A percentile compares a stretch with the other conserved stretches of the same genome.
phyloP scores from a whole-genome alignment of 2,888 invertebrate species.

The Isoperla grammatica region DNA sequence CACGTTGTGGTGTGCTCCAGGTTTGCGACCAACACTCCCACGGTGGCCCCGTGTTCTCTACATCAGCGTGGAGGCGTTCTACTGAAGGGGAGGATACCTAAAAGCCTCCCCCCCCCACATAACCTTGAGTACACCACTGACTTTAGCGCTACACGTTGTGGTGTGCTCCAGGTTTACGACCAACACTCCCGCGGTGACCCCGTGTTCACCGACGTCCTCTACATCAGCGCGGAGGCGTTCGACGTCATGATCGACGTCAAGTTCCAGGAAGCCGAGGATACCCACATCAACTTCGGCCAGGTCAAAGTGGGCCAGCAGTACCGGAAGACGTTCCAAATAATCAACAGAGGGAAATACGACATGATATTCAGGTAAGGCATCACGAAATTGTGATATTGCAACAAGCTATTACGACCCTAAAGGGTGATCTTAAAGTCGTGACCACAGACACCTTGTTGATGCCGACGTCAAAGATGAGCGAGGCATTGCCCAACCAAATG shows the following conservation, averaged over 20 bases:
- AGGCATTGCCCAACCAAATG: too few species aligned
- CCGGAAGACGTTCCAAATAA: slow-evolving; percentile 46
- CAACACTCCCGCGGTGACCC: slow-evolving; percentile 34
- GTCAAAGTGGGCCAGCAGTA: slow-evolving; percentile 52
- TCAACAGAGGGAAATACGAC: slow-evolving; percentile 54
- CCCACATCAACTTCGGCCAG: slow-evolving; percentile 51
- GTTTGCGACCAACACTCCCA: slow-evolving; percentile 15
- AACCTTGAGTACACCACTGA: too few species aligned
- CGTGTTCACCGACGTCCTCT: slow-evolving; percentile 45
- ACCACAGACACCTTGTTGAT: too few species aligned
- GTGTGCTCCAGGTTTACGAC: slow-evolving; percentile 20
- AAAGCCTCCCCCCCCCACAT: slow-evolving; percentile 46
- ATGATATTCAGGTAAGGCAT: slow-evolving; percentile 49
- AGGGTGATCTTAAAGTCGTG: too few species aligned
- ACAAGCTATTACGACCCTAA: too few species aligned
- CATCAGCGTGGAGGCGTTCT: slow-evolving; percentile 55
- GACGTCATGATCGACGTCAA: slow-evolving; percentile 53
- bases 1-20: too few species aligned
- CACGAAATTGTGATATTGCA: too few species aligned
- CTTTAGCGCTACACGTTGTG: too few species aligned
- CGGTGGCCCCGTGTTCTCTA: slow-evolving; percentile 43
- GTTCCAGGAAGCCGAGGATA: slow-evolving; percentile 45
- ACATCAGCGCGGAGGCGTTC: slow-evolving; percentile 53
- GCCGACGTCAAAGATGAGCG: too few species aligned
- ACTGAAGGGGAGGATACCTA: slow-evolving; percentile 50